phyloP scores from a whole-genome alignment of 2,113 vertebrate genomes.

The Sisor rabdophorus region DNA sequence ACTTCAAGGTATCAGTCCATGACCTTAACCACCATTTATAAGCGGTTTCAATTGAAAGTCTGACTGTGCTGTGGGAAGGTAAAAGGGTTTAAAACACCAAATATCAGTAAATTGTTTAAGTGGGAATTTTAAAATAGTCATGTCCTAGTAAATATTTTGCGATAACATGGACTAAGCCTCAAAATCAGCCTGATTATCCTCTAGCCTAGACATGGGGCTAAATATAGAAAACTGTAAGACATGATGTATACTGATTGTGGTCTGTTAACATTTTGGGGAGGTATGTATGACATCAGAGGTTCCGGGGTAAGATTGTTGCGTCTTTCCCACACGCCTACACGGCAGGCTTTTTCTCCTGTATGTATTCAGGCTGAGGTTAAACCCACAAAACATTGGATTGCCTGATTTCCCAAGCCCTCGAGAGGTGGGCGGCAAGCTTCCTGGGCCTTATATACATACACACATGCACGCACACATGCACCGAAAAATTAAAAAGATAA shows the following conservation, averaged over 20 bases:
- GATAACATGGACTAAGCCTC: background rate
- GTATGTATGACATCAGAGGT: constrained; percentile 14
- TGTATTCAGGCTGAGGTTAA: constrained; percentile 30
- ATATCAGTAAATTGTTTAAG: background rate
- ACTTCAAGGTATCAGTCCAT: no score
- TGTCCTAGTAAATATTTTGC: background rate
- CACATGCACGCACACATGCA: constrained; percentile 17
- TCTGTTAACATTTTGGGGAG: background rate
- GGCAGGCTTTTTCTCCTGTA: constrained; percentile 29
- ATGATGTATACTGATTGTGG: background rate
- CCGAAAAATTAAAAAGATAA: no score
- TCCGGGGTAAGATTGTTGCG: background rate
- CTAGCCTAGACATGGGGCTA: background rate
- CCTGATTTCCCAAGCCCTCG: constrained; percentile 37
- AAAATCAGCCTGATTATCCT: background rate
- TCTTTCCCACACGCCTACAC: constrained; percentile 27
- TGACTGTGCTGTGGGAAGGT: background rate
- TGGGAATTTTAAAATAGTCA: background rate
- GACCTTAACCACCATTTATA: no score
- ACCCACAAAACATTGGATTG: constrained; percentile 35
- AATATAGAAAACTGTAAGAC: background rate
- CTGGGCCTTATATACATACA: constrained; percentile 12
- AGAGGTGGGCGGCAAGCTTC: constrained; percentile 40
- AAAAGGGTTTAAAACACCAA: background rate
- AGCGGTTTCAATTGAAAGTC: background rate